Base-by-base conservation (phyloP, 1,140 invertebrate genomes). In the Helicorthomorpha holstii region DNA sequence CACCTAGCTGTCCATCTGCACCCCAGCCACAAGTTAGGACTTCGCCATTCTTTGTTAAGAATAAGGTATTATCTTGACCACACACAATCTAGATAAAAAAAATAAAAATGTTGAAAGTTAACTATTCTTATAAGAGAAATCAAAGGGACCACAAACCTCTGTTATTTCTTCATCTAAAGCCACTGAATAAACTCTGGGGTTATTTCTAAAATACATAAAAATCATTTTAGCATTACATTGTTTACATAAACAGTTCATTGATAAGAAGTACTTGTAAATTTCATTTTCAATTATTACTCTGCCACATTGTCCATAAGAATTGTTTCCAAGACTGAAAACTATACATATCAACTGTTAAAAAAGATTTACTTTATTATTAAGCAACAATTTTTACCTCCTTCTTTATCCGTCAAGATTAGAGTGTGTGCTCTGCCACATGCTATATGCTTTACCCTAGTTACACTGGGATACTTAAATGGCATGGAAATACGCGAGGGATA, bases 281-380 rank as follows among this genome's bases (percentile, higher is more conserved):
- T 96, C 89, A 60, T 82, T 72, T 22, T 75, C 63, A 57, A 93
- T 79, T 57, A 94, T 80, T 51, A 71, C 71, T 46, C 91, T 69
- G 0, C 89, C 91, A 69, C 93, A 97, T 66, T 97, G 93, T 12
- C 93, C 93, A 69, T 86, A 93, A 0, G 79, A 74, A 75, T 97
- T 97, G 63, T 92, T 91, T 19, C 93, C 93, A 56, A 94, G 65
- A 38, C 83, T 78, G 60, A 82, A 94, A 1, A 91, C 73, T 66
- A 53, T 23, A 63, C 16, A 14, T 27, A 4, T 22, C 19, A 46
- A 46, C 25, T 22, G 25, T 46, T 46, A 34, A 34, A 34, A 16
- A 34, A 34, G 29, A 7, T 7, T 7, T 34, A 34, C 16, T 34
- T 34, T 34, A 34, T 7, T 34, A 7, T 7, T 34, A 34, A 16